Evolutionary conservation across 1,140 invertebrate species (phyloP), one percentile per base, ranked within the genome.

Genomic region (Rhyacophila brunnea): DNA sequence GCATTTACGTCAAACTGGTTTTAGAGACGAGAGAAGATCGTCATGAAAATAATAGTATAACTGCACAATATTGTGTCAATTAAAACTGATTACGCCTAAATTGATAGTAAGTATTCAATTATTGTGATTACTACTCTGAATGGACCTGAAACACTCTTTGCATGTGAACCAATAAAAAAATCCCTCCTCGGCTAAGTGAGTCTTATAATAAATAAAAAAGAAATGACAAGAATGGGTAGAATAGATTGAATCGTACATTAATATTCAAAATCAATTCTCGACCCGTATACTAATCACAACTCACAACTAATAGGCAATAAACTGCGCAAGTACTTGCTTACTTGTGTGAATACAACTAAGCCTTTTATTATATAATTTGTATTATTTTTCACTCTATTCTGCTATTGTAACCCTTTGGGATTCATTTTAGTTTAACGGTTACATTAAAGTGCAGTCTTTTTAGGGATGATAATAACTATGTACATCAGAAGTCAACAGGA

Each of bases 251-350:
- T 47, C 44, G 44, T 52, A 11, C 32, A 43, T 55, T 46, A 51
- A 60, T 64, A 64, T 60, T 64, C 48, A 49, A 64, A 64, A 64
- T 64, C 62, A 64, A 64, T 64, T 60, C 57, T 36, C 51, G 13
- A 50, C 62, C 62, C 62, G 62, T 64, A 64, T 64, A 57, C 55
- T 63, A 54, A 54, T 54, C 58, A 54, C n/a, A 20, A 43, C 6
- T 14, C 7, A 35, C 49, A 50, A 10, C 20, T 53, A 59, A 59
- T 48, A 54, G 43, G 50, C 48, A 40, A 48, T 54, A 60, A 35
- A 34, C 15, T 44, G 34, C 35, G 44, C 42, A 47, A 59, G 49
- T 42, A 45, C 47, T 40, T 40, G 38, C n/a, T 13, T 40, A 15
- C 11, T 15, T 13, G 11, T 40, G 11, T 40, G 15, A 13, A 40